These are phyloP conservation scores for Conistra vaccinii DNA, from an alignment of 2,888 invertebrate genomes.

Conservation along the genomic window DNA sequence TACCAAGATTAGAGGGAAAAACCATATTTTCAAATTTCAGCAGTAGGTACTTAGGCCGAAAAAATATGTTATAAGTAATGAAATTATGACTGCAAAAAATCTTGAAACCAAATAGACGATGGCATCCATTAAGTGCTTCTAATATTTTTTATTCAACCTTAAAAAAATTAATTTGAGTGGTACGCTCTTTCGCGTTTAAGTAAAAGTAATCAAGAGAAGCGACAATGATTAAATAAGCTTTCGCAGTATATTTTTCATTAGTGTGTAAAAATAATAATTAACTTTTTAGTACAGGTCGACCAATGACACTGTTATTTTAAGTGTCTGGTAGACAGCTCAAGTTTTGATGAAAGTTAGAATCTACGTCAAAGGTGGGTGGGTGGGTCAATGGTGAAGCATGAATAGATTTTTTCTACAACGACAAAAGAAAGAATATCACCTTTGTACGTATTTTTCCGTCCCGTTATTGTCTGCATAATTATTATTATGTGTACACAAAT, in stretches of 20 bases:
- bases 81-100: slow-evolving; percentile 52
- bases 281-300: not conserved
- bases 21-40: slow-evolving; percentile 56
- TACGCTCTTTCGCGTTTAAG: slow-evolving; percentile 62
- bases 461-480: not conserved
- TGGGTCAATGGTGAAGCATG: not conserved
- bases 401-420: not conserved
- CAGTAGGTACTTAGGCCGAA: slow-evolving; percentile 27
- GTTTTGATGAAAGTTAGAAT: not conserved
- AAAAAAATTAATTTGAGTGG: slow-evolving; percentile 64
- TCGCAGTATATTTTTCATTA: slow-evolving; percentile 46
- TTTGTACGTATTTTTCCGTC: not conserved
- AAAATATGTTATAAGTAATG: slow-evolving; percentile 58
- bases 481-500: no score
- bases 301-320: slow-evolving; percentile 1
- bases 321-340: not conserved
- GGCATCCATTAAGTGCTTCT: slow-evolving; percentile 53
- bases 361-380: not conserved
- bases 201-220: slow-evolving; percentile 73
- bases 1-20: slow-evolving; percentile 10
- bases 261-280: slow-evolving; percentile 37
- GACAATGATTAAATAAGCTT: slow-evolving; percentile 68
- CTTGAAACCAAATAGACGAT: slow-evolving; percentile 48
- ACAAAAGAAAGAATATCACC: not conserved
- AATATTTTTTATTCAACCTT: slow-evolving; percentile 63